These are phyloP conservation scores for Nannoperca australis DNA, from an alignment of 2,797 vertebrate genomes.

Conservation along the genomic window DNA sequence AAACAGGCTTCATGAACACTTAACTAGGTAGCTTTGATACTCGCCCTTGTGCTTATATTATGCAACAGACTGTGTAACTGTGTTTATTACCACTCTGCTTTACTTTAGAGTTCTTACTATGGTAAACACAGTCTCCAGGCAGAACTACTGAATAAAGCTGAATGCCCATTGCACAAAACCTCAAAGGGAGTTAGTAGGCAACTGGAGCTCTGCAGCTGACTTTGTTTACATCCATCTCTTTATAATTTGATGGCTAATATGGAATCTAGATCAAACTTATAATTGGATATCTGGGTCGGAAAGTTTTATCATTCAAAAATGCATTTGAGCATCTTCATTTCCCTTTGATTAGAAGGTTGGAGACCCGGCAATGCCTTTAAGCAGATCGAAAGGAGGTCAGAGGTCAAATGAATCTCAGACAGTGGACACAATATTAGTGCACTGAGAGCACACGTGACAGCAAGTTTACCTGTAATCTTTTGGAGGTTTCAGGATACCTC, in stretches of 20 bases:
- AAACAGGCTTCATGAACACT: constrained; percentile 10
- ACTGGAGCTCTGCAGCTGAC: constrained; percentile 42
- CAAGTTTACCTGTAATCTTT: constrained; percentile 76
- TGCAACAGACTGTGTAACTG: constrained; percentile 9
- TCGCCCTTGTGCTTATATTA: neutral
- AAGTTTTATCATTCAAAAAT: neutral
- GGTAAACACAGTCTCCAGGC: constrained; percentile 47
- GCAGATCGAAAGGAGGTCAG: constrained; percentile 6
- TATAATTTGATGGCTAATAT: constrained; percentile 5
- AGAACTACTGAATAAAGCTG: constrained; percentile 39
- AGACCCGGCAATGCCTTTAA: neutral
- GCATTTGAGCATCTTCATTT: neutral
- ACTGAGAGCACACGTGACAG: neutral
- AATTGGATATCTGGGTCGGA: neutral
- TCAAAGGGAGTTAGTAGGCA: constrained; percentile 31
- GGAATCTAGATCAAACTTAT: neutral
- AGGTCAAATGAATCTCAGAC: constrained; percentile 9
- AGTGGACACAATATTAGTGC: neutral
- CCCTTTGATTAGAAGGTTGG: neutral
- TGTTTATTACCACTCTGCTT: constrained; percentile 20
- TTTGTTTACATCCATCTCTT: constrained; percentile 10
- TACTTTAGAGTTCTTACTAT: constrained; percentile 22
- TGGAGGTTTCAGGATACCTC: constrained; percentile 83
- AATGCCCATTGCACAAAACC: constrained; percentile 40
- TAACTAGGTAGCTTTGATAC: neutral